Conservation (phyloP, 2,113 vertebrate species). For the Atrichornis clamosus region DNA sequence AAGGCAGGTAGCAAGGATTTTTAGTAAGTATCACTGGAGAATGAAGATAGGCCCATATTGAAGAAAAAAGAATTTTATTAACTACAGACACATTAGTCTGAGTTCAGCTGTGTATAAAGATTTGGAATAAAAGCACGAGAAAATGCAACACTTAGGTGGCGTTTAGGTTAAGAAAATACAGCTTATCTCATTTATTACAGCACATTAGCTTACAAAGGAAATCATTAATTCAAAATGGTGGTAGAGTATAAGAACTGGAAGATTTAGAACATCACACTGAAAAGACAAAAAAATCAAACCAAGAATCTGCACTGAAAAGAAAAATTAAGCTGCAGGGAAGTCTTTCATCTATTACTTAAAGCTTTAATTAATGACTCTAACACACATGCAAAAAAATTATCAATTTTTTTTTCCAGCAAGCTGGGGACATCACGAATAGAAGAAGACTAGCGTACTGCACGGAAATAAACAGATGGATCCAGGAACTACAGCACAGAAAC, state of each 20-base stretch:
- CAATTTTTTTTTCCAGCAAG: background rate
- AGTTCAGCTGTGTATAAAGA: background rate
- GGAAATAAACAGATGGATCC: background rate
- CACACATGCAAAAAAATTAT: background rate
- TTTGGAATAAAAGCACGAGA: background rate
- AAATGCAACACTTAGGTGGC: background rate
- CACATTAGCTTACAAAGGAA: background rate
- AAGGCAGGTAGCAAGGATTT: background rate
- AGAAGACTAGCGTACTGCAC: accelerated
- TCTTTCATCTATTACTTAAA: background rate
- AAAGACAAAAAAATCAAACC: background rate
- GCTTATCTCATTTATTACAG: background rate
- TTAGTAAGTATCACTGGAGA: background rate
- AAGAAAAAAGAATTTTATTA: background rate
- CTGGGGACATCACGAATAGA: background rate
- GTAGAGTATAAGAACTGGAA: background rate
- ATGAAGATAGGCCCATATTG: background rate
- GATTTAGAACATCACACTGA: background rate
- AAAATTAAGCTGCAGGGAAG: background rate
- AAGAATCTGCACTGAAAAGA: background rate
- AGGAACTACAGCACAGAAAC: background rate
- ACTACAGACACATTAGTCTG: background rate
- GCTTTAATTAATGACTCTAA: background rate
- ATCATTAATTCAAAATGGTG: background rate
- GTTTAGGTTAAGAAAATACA: background rate